Conservation (phyloP, 2,888 invertebrate species). For the Ormyrus nitidulus region DNA sequence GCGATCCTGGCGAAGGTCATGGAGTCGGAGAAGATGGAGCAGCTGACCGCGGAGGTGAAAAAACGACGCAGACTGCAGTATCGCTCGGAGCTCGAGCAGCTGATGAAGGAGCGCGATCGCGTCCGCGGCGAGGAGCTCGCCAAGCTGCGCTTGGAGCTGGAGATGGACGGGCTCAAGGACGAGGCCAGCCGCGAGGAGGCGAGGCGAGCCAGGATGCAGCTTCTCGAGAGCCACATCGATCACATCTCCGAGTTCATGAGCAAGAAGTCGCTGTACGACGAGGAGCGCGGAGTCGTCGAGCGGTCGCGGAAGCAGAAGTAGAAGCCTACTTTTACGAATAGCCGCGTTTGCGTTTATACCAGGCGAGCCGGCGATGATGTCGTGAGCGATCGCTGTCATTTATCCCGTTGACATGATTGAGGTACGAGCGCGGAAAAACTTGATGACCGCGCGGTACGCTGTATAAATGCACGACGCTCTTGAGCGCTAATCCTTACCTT, state of each 20-base stretch:
- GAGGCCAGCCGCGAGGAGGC: constrained; percentile 52
- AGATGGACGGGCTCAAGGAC: constrained; percentile 56
- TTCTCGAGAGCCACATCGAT: constrained; percentile 63
- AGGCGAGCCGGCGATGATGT: background rate
- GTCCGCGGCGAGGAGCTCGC: constrained; percentile 61
- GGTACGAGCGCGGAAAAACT: constrained; percentile 7
- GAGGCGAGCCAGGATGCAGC: constrained; percentile 60
- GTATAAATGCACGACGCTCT: background rate
- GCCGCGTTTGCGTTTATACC: too few species aligned
- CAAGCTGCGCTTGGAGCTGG: constrained; percentile 54
- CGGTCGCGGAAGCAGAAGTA: constrained; percentile 23
- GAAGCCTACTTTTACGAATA: background rate
- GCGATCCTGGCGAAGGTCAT: constrained; percentile 64
- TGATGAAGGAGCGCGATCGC: constrained; percentile 64
- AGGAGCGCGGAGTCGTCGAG: constrained; percentile 60
- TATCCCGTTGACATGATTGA: constrained; percentile 8
- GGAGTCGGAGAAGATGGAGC: constrained; percentile 64
- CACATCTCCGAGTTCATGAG: constrained; percentile 63
- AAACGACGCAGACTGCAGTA: constrained; percentile 62
- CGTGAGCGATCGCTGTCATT: constrained; percentile 10
- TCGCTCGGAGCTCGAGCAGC: constrained; percentile 62
- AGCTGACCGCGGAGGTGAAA: constrained; percentile 62
- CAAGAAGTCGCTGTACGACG: constrained; percentile 57
- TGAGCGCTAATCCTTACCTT: background rate
- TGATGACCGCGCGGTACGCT: background rate